Conservation (phyloP, 2,113 vertebrate genomes). For the Sphaerodactylus townsendi region DNA sequence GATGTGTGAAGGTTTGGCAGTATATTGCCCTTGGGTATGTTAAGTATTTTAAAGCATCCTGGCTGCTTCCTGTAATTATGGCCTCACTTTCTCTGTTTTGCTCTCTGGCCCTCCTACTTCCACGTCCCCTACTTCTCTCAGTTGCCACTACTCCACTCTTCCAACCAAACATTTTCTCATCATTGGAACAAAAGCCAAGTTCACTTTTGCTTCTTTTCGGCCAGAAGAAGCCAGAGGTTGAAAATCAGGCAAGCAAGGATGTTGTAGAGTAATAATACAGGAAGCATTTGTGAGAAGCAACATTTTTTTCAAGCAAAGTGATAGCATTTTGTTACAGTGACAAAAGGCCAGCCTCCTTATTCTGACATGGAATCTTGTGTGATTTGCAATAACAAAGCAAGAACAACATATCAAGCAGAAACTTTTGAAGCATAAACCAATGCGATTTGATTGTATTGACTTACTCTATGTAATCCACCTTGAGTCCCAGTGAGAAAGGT, state of each 20-base stretch:
- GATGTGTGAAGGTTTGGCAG: conserved; percentile 36
- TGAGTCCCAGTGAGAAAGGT: too few relatives aligned
- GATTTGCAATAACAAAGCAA: neutral
- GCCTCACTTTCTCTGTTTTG: conserved; percentile 30
- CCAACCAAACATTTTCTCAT: conserved; percentile 34
- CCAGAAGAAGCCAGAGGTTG: neutral
- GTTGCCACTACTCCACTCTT: conserved; percentile 22
- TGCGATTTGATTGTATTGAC: neutral
- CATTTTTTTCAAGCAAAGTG: neutral
- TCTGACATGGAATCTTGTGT: neutral
- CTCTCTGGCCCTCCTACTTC: conserved; percentile 11
- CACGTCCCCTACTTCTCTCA: conserved; percentile 12
- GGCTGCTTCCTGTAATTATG: conserved; percentile 31
- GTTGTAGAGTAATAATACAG: neutral
- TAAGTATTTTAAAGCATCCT: conserved; percentile 39
- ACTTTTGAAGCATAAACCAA: neutral
- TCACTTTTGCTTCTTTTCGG: neutral
- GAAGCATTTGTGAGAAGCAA: neutral
- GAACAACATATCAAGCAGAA: neutral
- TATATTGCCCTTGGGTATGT: conserved; percentile 29
- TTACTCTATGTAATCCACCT: too few relatives aligned
- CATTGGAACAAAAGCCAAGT: conserved; percentile 21
- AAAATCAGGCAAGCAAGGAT: conserved; percentile 23
- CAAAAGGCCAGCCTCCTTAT: neutral
- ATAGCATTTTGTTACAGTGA: neutral